phyloP scores from a whole-genome alignment of 2,113 vertebrate genomes.

The Carlito syrichta region DNA sequence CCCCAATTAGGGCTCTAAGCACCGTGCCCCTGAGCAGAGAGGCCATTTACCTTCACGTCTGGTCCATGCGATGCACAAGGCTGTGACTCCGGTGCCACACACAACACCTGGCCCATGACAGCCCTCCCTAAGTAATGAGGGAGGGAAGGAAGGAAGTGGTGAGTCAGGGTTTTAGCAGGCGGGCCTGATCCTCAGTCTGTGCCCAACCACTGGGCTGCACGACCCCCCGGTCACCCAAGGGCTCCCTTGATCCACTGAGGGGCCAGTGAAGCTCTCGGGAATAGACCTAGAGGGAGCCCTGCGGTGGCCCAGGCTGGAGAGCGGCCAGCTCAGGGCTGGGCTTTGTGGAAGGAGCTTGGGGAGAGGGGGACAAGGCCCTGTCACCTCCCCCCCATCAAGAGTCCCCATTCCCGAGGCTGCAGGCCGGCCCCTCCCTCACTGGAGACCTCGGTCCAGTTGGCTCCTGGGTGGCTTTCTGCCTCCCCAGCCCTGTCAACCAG shows the following conservation, averaged over 20 bases:
- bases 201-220: rapidly evolving
- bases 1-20: not conserved
- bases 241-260: not conserved
- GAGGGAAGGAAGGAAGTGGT: not conserved
- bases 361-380: not conserved
- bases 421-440: not conserved
- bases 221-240: not conserved
- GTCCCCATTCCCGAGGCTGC: not conserved
- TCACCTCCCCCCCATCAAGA: not conserved
- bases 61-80: rapidly evolving
- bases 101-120: not conserved
- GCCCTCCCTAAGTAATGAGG: not conserved
- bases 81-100: no score
- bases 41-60: not conserved
- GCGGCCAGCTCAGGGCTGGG: not conserved
- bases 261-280: not conserved
- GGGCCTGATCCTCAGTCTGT: rapidly evolving
- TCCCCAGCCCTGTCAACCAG: not conserved
- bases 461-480: not conserved
- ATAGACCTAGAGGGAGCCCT: not conserved
- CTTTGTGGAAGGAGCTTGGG: not conserved
- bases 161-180: not conserved
- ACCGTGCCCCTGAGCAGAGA: rapidly evolving
- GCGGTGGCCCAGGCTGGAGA: not conserved
- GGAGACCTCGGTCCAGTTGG: not conserved